Conservation (phyloP, 2,888 invertebrate species). For the Plagodis pulveraria region DNA sequence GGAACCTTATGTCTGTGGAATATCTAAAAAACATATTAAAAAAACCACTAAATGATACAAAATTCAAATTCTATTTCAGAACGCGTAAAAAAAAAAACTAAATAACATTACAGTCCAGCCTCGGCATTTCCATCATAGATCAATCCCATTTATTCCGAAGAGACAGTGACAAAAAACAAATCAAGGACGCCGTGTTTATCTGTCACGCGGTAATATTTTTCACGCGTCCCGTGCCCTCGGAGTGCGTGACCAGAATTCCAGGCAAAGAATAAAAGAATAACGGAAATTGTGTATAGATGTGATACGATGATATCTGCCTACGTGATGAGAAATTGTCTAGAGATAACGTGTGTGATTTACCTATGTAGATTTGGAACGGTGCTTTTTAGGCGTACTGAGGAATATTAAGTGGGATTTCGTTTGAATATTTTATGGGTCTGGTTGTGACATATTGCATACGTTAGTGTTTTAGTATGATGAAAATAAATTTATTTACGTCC, state of each 20-base stretch:
- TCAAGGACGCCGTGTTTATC: constrained; percentile 57
- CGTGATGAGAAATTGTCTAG: constrained; percentile 17
- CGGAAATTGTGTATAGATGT: constrained; percentile 32
- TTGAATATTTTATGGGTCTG: background rate
- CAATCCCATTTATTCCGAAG: constrained; percentile 28
- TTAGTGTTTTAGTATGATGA: too few relatives aligned
- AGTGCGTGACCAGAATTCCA: constrained; percentile 55
- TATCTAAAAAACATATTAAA: too few relatives aligned
- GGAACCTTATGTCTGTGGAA: too few relatives aligned
- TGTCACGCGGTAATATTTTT: constrained; percentile 60
- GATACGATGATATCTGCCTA: constrained; percentile 29
- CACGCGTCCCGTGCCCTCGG: constrained; percentile 50
- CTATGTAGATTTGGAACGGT: constrained; percentile 5
- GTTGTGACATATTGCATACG: too few relatives aligned
- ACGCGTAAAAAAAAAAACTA: background rate
- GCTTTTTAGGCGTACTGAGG: constrained; percentile 1
- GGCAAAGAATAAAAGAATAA: constrained; percentile 40
- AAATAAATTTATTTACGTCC: too few relatives aligned
- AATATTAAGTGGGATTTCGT: background rate
- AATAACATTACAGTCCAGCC: constrained; percentile 2
- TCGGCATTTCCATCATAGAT: constrained; percentile 17
- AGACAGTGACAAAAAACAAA: constrained; percentile 54
- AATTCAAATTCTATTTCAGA: background rate
- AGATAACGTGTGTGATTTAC: constrained; percentile 25
- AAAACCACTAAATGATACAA: too few relatives aligned